Percentiles rank a stretch among this genome's conserved stretches.
phyloP scores from a whole-genome alignment of 2,888 invertebrate genomes.

The Cheilosia urbana region DNA sequence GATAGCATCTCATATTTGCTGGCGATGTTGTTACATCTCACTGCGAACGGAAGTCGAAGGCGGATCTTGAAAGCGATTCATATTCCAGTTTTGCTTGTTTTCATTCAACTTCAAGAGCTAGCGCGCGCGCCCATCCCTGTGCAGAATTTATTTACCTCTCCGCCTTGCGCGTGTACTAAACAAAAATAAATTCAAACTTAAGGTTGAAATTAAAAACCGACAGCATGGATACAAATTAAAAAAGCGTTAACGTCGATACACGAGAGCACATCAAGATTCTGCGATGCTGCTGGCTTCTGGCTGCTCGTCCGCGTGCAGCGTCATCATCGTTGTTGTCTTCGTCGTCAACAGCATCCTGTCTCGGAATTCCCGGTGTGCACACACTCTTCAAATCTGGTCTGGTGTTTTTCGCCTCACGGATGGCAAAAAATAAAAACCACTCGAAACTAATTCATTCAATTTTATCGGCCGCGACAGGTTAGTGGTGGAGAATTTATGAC shows the following conservation, averaged over 20 bases:
- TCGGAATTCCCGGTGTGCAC: conserved; percentile 20
- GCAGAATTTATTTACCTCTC: conserved; percentile 49
- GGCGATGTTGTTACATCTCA: conserved; percentile 25
- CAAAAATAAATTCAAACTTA: conserved; percentile 40
- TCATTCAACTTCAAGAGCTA: conserved; percentile 40
- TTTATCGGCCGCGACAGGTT: conserved; percentile 72
- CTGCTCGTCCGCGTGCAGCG: not conserved
- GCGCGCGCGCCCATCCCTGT: conserved; percentile 37
- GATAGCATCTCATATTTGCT: not conserved
- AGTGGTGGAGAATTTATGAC: conserved; percentile 61
- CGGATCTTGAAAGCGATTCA: conserved; percentile 77
- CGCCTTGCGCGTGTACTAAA: not conserved
- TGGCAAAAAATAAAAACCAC: conserved; percentile 50
- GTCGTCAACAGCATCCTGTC: conserved; percentile 46
- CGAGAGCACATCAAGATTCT: not conserved
- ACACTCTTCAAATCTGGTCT: not conserved
- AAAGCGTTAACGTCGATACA: conserved; percentile 60
- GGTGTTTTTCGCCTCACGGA: not conserved
- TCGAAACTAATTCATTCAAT: conserved; percentile 73
- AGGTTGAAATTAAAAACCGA: conserved; percentile 66
- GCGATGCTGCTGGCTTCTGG: not conserved
- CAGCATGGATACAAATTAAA: conserved; percentile 60
- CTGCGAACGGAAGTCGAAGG: conserved; percentile 81
- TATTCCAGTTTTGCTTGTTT: conserved; percentile 67
- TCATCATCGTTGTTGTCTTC: not conserved